These are phyloP conservation scores for Linurgus olivaceus DNA, from an alignment of 2,797 vertebrate genomes.

Conservation along the genomic window DNA sequence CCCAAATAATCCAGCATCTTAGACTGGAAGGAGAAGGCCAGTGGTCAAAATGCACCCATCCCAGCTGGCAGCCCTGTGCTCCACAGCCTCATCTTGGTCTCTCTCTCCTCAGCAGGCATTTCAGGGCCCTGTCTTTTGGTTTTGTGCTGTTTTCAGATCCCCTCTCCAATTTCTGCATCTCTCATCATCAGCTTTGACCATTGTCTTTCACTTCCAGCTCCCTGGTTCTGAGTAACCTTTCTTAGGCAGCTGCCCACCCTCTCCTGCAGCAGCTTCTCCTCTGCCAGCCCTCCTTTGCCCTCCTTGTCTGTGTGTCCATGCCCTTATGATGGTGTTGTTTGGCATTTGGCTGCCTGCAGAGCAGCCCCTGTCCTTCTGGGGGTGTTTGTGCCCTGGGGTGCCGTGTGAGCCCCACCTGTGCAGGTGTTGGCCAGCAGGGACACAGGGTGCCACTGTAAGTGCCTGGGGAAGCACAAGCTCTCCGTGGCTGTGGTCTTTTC, in stretches of 20 bases:
- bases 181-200: background rate
- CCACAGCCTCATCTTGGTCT: background rate
- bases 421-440: background rate
- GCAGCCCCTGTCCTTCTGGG: fast-evolving
- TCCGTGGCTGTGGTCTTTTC: constrained; percentile 2
- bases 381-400: background rate
- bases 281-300: background rate
- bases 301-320: background rate
- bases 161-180: background rate
- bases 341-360: background rate
- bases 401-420: fast-evolving
- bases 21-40: background rate
- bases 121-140: background rate
- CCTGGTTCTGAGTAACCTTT: background rate
- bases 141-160: background rate
- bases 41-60: background rate
- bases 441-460: background rate
- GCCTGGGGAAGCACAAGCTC: background rate
- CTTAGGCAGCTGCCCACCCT: background rate
- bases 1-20: background rate
- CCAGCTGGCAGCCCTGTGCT: background rate
- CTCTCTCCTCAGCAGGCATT: background rate
- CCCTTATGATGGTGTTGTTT: background rate
- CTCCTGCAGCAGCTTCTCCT: background rate
- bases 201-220: background rate